Percentiles rank a stretch among this genome's conserved stretches.
These are phyloP conservation scores for Serinus canaria DNA, from an alignment of 2,113 vertebrate species.

Conservation along the genomic window DNA sequence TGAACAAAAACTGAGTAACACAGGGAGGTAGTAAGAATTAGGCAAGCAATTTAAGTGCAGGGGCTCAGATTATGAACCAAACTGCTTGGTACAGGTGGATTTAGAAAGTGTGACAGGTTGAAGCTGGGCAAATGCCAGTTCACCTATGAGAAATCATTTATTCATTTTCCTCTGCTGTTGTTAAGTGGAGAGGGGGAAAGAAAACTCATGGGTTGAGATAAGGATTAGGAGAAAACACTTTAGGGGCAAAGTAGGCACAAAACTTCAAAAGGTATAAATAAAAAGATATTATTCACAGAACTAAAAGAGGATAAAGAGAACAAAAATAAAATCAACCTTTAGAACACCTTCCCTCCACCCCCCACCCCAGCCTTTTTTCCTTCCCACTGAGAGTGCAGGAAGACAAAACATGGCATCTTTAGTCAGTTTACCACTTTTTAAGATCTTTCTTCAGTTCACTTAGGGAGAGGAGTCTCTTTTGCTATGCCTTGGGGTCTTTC, in stretches of 20 bases:
- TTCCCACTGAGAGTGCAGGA: rapidly evolving
- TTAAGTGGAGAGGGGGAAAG: not conserved
- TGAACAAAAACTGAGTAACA: not conserved
- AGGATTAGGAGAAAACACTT: not conserved
- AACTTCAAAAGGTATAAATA: not conserved
- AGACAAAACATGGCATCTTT: not conserved
- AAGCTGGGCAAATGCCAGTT: not conserved
- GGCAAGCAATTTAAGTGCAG: not conserved
- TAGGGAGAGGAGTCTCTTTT: not conserved
- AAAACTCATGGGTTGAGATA: not conserved
- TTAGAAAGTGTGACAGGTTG: not conserved
- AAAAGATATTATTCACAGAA: not conserved
- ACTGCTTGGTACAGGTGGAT: not conserved
- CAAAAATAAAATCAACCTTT: not conserved
- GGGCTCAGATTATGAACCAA: not conserved
- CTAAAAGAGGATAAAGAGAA: not conserved
- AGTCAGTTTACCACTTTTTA: not conserved
- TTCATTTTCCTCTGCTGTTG: not conserved
- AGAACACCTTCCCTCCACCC: not conserved
- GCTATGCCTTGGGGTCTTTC: not conserved
- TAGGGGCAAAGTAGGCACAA: not conserved
- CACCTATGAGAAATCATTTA: not conserved
- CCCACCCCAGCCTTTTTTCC: not conserved
- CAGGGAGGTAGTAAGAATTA: not conserved
- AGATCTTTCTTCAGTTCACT: not conserved